A percentile compares a stretch with the other conserved stretches of the same genome.
phyloP scores from a whole-genome alignment of 1,140 invertebrate species.

The Drosophila pruinosa region DNA sequence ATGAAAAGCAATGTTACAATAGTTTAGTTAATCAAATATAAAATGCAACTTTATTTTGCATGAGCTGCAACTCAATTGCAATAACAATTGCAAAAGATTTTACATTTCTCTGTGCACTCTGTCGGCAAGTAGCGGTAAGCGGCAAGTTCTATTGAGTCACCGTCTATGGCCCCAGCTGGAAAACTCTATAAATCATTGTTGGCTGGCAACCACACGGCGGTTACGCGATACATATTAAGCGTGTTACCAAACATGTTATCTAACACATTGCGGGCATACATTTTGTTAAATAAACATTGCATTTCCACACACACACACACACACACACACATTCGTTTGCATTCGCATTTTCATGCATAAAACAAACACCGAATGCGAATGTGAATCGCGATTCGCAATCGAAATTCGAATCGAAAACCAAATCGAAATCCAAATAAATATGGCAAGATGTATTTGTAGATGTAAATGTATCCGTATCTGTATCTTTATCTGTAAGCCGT shows the following conservation, averaged over 20 bases:
- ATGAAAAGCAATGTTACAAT: too few relatives aligned
- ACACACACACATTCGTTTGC: not conserved
- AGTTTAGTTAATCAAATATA: too few relatives aligned
- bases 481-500: not conserved
- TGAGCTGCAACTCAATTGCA: not conserved
- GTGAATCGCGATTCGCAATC: not conserved
- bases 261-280: conserved; percentile 22
- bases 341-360: conserved; percentile 10
- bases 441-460: not conserved
- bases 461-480: conserved; percentile 1
- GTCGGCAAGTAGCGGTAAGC: too few relatives aligned
- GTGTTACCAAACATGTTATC: conserved; percentile 38
- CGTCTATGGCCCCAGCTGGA: not conserved
- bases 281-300: conserved; percentile 34
- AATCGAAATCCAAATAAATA: conserved; percentile 15
- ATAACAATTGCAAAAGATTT: not conserved
- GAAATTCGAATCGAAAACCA: not conserved
- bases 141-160: conserved; percentile 6
- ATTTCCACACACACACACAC: conserved; percentile 11
- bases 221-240: conserved; percentile 19
- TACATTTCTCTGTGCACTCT: too few relatives aligned
- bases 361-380: conserved; percentile 12
- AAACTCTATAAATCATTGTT: conserved; percentile 28
- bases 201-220: conserved; percentile 10
- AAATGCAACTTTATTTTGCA: too few relatives aligned